phyloP scores from a whole-genome alignment of 2,888 invertebrate species.

The Homarus gammarus region DNA sequence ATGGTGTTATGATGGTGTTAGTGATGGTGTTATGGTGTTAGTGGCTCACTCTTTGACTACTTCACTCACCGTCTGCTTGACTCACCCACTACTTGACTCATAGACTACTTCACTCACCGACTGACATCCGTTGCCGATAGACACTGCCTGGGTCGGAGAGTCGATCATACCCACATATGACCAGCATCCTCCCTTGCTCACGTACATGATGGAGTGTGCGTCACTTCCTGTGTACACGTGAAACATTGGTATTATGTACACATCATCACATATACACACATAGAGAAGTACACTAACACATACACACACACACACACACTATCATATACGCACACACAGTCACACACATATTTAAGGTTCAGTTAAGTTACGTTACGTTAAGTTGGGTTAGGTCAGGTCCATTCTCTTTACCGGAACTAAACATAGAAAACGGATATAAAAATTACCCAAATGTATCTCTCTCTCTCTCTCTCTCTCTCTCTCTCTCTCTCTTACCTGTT shows the following conservation, averaged over 20 bases:
- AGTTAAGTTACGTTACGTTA: too few species aligned
- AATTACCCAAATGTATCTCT: too few species aligned
- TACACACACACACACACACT: conserved; percentile 12
- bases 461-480: neutral
- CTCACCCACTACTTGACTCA: neutral
- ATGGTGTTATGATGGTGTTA: neutral
- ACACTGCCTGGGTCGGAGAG: neutral
- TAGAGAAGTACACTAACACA: neutral
- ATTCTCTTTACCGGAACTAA: neutral
- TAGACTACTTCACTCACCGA: neutral
- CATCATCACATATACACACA: neutral
- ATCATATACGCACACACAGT: neutral
- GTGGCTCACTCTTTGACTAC: neutral
- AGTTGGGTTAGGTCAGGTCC: neutral
- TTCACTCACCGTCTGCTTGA: neutral
- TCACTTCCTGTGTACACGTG: neutral
- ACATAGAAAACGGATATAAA: neutral
- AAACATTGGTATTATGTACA: neutral
- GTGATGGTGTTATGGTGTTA: neutral
- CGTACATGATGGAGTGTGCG: neutral
- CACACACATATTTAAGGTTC: neutral
- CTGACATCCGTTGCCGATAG: conserved; percentile 24
- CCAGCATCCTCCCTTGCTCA: conserved; percentile 32
- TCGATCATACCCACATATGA: conserved; percentile 7
- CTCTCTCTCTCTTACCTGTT: neutral